Percentiles rank a stretch among this genome's conserved stretches.
Conservation (phyloP, 2,888 invertebrate genomes). For the Dasypogon diadema region DNA sequence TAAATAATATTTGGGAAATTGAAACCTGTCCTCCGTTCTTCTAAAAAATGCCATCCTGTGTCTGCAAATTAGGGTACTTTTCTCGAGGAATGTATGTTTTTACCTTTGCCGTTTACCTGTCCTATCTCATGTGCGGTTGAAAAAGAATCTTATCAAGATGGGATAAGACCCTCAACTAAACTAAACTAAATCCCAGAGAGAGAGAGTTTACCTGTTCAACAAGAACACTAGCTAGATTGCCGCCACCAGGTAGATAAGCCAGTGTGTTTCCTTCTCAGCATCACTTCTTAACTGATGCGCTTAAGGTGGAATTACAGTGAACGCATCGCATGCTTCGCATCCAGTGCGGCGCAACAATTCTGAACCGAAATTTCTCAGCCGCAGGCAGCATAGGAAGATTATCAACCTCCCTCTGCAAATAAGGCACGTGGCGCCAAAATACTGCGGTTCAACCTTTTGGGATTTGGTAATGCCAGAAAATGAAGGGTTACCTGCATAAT, state of each 20-base stretch:
- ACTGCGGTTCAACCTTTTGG: slow-evolving; percentile 5
- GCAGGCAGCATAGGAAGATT: not conserved
- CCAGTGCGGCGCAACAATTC: too few relatives aligned
- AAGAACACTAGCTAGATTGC: not conserved
- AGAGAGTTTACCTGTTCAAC: too few relatives aligned
- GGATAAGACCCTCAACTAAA: not conserved
- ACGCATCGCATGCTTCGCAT: too few relatives aligned
- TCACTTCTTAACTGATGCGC: not conserved
- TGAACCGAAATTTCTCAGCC: not conserved
- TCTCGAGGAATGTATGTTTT: not conserved
- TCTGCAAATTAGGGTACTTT: too few relatives aligned
- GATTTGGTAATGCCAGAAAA: slow-evolving; percentile 24
- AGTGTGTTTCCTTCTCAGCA: not conserved
- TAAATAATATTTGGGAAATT: too few relatives aligned
- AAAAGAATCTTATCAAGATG: not conserved
- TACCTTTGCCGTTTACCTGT: not conserved
- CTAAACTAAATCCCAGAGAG: not conserved
- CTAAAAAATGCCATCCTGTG: too few relatives aligned
- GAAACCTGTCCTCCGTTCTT: too few relatives aligned
- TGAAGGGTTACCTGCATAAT: slow-evolving; percentile 40
- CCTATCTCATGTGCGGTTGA: not conserved
- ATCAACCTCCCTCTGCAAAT: not conserved
- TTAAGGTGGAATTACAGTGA: not conserved
- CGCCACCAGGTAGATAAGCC: not conserved
- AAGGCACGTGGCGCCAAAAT: slow-evolving; percentile 37